A percentile compares a stretch with the other conserved stretches of the same genome.
phyloP scores from a whole-genome alignment of 2,888 invertebrate genomes.

The Margaritifera margaritifera region DNA sequence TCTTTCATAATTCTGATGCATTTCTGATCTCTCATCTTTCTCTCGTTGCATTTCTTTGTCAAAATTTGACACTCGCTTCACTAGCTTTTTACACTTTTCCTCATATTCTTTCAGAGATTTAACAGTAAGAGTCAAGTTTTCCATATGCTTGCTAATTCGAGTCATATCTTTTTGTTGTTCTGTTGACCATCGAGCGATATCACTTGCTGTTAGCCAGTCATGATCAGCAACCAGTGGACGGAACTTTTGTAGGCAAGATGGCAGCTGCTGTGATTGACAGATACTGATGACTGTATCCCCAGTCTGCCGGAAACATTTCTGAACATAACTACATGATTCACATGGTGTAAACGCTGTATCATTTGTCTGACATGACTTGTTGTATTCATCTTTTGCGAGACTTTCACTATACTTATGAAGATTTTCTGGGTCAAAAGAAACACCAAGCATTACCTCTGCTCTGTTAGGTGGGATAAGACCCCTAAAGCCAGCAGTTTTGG shows the following conservation, averaged over 20 bases:
- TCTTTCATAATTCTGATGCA: conserved; percentile 57
- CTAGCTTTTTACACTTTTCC: conserved; percentile 54
- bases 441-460: conserved; percentile 41
- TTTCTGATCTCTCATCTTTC: conserved; percentile 52
- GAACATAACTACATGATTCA: conserved; percentile 70
- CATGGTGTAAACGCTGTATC: conserved; percentile 73
- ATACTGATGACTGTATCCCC: conserved; percentile 61
- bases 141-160: conserved; percentile 62
- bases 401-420: conserved; percentile 31
- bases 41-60: conserved; percentile 62
- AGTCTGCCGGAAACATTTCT: conserved; percentile 63
- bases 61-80: conserved; percentile 52
- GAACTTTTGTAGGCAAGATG: conserved; percentile 66
- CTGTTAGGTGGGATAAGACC: conserved; percentile 49
- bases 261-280: conserved; percentile 67
- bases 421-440: conserved; percentile 27
- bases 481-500: conserved; percentile 41
- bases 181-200: conserved; percentile 66
- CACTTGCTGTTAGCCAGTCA: conserved; percentile 66
- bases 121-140: conserved; percentile 55
- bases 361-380: conserved; percentile 70
- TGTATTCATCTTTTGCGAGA: conserved; percentile 61
- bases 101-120: conserved; percentile 60
- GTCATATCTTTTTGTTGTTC: conserved; percentile 70
- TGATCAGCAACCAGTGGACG: conserved; percentile 57